A percentile compares a stretch with the other conserved stretches of the same genome.
phyloP scores from a whole-genome alignment of 2,888 invertebrate species.

The Xestoiulus laeticollis region DNA sequence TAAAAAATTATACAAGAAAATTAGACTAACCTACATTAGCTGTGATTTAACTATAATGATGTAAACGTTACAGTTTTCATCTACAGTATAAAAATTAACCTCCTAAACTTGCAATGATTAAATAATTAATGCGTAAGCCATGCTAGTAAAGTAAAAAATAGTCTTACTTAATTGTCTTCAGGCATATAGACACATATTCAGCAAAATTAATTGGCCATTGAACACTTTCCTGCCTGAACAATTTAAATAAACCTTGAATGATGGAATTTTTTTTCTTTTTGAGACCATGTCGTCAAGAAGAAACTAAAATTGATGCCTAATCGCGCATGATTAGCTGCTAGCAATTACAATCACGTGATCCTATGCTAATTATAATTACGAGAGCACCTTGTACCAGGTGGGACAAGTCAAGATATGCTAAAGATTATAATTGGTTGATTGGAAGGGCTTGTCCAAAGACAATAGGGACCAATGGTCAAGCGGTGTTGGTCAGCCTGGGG shows the following conservation, averaged over 20 bases:
- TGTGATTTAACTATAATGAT: too few relatives aligned
- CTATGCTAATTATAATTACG: not conserved
- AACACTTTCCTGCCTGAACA: not conserved
- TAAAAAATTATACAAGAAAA: too few relatives aligned
- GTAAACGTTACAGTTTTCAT: not conserved
- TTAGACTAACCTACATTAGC: too few relatives aligned
- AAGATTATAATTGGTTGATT: not conserved
- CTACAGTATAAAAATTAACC: not conserved
- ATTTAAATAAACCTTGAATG: conserved; percentile 20
- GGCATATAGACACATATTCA: not conserved
- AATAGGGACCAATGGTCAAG: conserved; percentile 33
- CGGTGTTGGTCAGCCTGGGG: conserved; percentile 13
- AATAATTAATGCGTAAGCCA: not conserved
- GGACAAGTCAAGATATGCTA: not conserved
- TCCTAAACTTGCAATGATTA: not conserved
- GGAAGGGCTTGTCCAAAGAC: not conserved
- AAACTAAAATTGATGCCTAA: not conserved
- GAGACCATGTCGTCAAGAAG: not conserved
- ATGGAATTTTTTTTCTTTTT: not conserved
- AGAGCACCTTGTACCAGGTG: conserved; percentile 16
- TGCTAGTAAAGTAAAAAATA: not conserved
- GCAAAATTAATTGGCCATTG: not conserved
- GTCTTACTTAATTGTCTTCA: not conserved
- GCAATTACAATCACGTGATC: conserved; percentile 27
- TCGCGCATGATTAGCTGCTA: not conserved